A percentile compares a stretch with the other conserved stretches of the same genome.
Conservation (phyloP, 1,140 invertebrate species). For the Pseudachorutes palmiensis region DNA sequence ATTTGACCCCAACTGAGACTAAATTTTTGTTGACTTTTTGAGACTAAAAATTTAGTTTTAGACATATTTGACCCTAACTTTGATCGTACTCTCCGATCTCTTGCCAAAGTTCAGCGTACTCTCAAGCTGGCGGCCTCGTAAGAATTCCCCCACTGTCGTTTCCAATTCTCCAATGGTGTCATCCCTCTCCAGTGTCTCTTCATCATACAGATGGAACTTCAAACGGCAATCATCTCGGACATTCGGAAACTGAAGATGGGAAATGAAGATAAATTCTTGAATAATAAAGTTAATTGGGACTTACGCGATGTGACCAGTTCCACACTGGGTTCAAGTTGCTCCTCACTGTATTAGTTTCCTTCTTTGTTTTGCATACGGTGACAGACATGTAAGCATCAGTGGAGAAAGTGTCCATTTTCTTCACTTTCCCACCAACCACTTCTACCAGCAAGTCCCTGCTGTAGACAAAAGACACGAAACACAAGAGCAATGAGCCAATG, state of each 20-base stretch:
- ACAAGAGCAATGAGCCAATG: neutral
- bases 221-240: neutral
- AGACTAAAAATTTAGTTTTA: too few species aligned
- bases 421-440: neutral
- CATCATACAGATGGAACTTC: conserved; percentile 12
- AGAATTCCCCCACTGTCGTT: neutral
- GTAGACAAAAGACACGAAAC: neutral
- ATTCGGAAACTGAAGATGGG: neutral
- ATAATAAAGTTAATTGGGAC: neutral
- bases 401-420: neutral
- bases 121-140: neutral
- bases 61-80: neutral
- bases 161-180: conserved; percentile 1
- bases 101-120: neutral
- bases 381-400: conserved; percentile 4
- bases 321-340: neutral
- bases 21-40: too few species aligned
- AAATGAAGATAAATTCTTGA: neutral
- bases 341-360: neutral
- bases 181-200: neutral
- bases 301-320: neutral
- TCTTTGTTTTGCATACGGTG: neutral
- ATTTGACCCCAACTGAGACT: too few species aligned
- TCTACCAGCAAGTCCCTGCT: conserved; percentile 2
- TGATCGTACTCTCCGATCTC: neutral